Base-by-base conservation (phyloP, 2,888 invertebrate genomes). In the Dendrolimus houi region DNA sequence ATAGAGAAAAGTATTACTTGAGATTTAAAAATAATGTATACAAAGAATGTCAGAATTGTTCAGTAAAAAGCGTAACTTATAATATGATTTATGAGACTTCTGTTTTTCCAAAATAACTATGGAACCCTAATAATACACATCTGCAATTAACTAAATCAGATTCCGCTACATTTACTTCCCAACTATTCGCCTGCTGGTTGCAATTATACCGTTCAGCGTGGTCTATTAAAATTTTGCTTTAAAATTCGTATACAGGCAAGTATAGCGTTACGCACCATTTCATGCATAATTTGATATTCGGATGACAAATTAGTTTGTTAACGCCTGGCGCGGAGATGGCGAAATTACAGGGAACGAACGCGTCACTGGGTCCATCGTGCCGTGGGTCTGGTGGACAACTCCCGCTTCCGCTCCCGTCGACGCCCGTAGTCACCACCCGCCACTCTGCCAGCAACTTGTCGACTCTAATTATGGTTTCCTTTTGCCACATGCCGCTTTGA, bases 211-310 rank as follows among this genome's bases (percentile, higher is more conserved):
- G 64, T 69, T 74, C 77, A 72, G 74, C 71, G 13, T 77, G 75
- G 76, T 74, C 75, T 69, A 72, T 64, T 86, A 82, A 75, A 82
- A 86, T 85, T 85, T 81, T 84, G 76, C 83, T 88, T 87, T 81
- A 79, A 85, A 86, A 80, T 74, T 71, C 69, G 74, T 80, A 81
- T 81, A 79, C 75, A 76, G 65, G 67, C 66, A 77, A 75, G 79
- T 83, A 72, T 87, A 81, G 81, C 75, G 85, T 85, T 84, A 81
- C 87, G 81, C 80, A 82, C 83, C 83, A 85, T 87, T 89, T 86
- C 83, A 79, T 77, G 80, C 80, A 87, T 88, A 86, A 89, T 88
- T 89, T 85, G 87, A 89, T 89, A 88, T 87, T 85, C 83, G 79
- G 79, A 83, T 89, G 88, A 88, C 87, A 88, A 89, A 89, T 89